Base-by-base conservation (phyloP, 1,140 invertebrate species). In the Brachionus rubens region DNA sequence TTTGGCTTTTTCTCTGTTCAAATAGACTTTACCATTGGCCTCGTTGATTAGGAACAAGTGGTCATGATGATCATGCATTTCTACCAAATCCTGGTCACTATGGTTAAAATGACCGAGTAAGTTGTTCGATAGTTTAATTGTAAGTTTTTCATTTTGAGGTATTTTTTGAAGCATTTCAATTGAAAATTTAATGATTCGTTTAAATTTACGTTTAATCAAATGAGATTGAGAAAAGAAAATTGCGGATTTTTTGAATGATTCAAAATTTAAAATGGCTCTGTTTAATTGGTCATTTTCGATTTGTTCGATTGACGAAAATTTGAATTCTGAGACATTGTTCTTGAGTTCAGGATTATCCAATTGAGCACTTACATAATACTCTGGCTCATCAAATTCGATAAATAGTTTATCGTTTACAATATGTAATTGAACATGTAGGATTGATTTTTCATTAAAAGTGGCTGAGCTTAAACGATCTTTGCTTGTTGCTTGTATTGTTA, bases 141-240 rank as follows among this genome's bases (percentile, higher is more conserved):
- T 50, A 50, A 40, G 40, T 19, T 48, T 72, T 21, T 48, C 28
- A 41, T 54, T 54, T 28, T 21, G 2, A 36, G 28, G 68, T n/a
- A 72, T 50, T 16, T 50, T 72, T 52, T 72, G 68, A 6, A 72
- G 21, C 68, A 72, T 72, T 52, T 72, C 50, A 26, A 72, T 72
- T 14, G 10, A 21, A 41, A 72, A 72, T 72, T 54, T 48, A 26
- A 72, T 24, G 21, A 33, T n/a, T 50, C 68, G 19, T 21, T 72
- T 72, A 12, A 72, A 40, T 48, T 50, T 72, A 5, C 68, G 21
- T 40, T 72, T 48, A 12, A 50, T 72, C 26, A 72, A 41, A 50
- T 72, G 68, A 30, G 68, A 48, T 41, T 72, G 48, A 12, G 68
- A 28, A 16, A 50, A 72, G 30, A 72, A 72, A 40, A 72, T 52